Base-by-base conservation (phyloP, 2,888 invertebrate genomes). In the Horisme vitalbata region DNA sequence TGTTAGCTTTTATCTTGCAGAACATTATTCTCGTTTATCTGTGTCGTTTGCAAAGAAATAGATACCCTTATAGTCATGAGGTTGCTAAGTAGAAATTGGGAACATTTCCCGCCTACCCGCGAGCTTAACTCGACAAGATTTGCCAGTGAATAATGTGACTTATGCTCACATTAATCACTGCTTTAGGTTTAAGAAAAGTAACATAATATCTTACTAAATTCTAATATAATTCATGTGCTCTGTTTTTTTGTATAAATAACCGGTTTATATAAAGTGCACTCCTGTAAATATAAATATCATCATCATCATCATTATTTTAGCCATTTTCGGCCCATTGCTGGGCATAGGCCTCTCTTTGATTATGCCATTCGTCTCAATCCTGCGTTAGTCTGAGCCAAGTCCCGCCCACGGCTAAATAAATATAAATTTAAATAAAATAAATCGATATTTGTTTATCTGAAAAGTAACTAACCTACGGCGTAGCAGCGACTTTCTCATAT, bases 21-120 rank as follows among this genome's bases (percentile, higher is more conserved):
- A 46, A 35, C 46, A 32, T 41, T 47, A 28, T 21, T 41, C 36
- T 41, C 21, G 32, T 41, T 41, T 47, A 41, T 36, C 26, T 41
- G 31, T 32, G 31, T 47, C 41, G 35, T 46, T 47, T 27, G 13
- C 36, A 32, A 47, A 32, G 36, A 28, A 36, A 41, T 41, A 34
- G 21, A 41, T 33, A 32, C 27, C 35, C 11, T 31, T 21, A 31
- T 10, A 24, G 26, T 24, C n/a, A 28, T n/a, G n/a, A n/a, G n/a
- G n/a, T 18, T 6, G 31, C 11, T 20, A 12, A 9, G 24, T 31
- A 21, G 31, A 12, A 32, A 41, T 14, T 32, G 15, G 32, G 12
- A 37, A 36, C 14, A 32, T 44, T 21, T 27, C 14, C 9, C 13
- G 7, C 15, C 15, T 20, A 18, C 30, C 4, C 23, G 43, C 12